Conservation (phyloP, 2,888 invertebrate species). For the Camponotus fellah region DNA sequence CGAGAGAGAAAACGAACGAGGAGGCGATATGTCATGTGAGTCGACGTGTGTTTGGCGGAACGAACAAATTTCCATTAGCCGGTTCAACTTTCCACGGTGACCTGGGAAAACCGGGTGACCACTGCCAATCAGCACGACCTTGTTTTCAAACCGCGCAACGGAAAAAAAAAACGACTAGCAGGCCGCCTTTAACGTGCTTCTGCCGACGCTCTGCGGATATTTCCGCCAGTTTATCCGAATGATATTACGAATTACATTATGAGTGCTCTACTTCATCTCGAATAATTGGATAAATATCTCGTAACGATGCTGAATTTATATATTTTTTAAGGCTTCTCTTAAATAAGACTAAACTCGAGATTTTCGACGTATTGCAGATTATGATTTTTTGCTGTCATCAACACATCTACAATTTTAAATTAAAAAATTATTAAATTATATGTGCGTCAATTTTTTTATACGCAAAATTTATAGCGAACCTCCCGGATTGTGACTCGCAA, state of each 20-base stretch:
- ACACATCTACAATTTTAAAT: not conserved
- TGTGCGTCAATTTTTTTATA: not conserved
- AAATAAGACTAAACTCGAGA: not conserved
- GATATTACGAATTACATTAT: constrained; percentile 50
- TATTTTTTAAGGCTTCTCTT: not conserved
- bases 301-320: constrained; percentile 17
- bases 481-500: constrained; percentile 6
- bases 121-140: constrained; percentile 65
- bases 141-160: constrained; percentile 62
- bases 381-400: not conserved
- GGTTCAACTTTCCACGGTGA: constrained; percentile 66
- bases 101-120: constrained; percentile 58
- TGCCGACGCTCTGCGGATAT: constrained; percentile 31
- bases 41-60: constrained; percentile 72
- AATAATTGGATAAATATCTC: constrained; percentile 5
- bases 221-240: constrained; percentile 38
- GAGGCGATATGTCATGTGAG: constrained; percentile 64
- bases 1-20: constrained; percentile 40
- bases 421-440: not conserved
- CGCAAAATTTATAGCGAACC: not conserved
- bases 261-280: constrained; percentile 2
- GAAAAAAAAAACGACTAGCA: constrained; percentile 37
- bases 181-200: constrained; percentile 43
- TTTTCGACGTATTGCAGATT: not conserved
- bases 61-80: constrained; percentile 78